Percentiles rank a stretch among this genome's conserved stretches.
Evolutionary conservation across 92 coral and sea anemone species (phyloP).

Genomic region (Scolanthus callimorphus): DNA sequence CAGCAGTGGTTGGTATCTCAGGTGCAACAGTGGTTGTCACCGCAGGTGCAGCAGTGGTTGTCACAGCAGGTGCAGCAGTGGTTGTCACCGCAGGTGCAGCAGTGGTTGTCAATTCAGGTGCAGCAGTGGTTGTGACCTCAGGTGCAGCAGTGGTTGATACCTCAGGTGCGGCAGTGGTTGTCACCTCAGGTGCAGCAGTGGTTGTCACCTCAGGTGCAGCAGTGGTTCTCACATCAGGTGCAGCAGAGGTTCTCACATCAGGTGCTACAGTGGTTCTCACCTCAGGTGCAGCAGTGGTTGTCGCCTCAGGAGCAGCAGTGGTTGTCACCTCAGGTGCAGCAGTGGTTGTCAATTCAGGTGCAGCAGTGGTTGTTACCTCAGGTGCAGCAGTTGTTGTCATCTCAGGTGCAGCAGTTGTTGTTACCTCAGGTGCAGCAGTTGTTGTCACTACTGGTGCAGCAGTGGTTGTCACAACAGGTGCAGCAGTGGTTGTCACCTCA

Average conservation of each 20-base stretch:
- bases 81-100: neutral
- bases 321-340: no score
- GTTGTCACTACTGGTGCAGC: neutral
- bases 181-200: neutral
- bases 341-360: no score
- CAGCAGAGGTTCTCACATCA: neutral
- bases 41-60: neutral
- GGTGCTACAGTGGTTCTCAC: neutral
- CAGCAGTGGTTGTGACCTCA: neutral
- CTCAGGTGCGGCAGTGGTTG: neutral
- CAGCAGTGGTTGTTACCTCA: no score
- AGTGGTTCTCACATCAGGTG: neutral
- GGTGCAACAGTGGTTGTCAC: neutral
- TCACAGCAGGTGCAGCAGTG: neutral
- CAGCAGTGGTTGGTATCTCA: neutral
- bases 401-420: neutral
- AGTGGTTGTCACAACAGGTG: no score
- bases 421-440: slow-evolving; percentile 12
- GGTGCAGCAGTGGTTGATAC: neutral
- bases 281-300: neutral
- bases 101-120: neutral
- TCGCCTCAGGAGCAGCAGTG: no score
- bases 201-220: no score
- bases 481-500: no score
- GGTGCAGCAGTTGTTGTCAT: neutral